phyloP scores from a whole-genome alignment of 2,888 invertebrate species.

The Nomada ruficornis region DNA sequence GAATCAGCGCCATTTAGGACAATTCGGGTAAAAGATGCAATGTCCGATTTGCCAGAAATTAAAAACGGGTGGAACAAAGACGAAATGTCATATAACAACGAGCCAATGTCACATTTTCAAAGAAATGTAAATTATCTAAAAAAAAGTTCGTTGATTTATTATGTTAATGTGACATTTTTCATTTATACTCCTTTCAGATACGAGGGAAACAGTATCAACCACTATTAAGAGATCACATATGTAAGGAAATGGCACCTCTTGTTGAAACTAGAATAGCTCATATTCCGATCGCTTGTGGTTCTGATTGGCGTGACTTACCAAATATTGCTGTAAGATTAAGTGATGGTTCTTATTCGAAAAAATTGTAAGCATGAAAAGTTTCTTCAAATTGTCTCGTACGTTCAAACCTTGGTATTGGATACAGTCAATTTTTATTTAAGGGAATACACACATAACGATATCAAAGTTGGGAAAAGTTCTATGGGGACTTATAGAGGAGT shows the following conservation, averaged over 20 bases:
- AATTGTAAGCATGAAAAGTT: constrained; percentile 84
- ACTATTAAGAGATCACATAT: constrained; percentile 90
- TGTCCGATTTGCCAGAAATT: constrained; percentile 92
- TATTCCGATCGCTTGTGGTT: constrained; percentile 90
- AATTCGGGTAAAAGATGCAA: constrained; percentile 92
- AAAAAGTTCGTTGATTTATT: not conserved
- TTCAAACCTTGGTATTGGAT: not conserved
- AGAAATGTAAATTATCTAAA: constrained; percentile 82
- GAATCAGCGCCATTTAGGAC: constrained; percentile 91
- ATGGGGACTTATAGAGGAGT: constrained; percentile 88
- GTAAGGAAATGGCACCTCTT: constrained; percentile 93
- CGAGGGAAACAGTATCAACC: constrained; percentile 86
- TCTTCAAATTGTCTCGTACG: not conserved
- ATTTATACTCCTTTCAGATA: constrained; percentile 83
- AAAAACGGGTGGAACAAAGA: constrained; percentile 89
- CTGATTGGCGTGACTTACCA: constrained; percentile 95
- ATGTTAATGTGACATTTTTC: not conserved
- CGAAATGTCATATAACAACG: constrained; percentile 90
- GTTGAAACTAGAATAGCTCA: constrained; percentile 91
- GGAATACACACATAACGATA: constrained; percentile 86
- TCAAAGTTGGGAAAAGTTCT: constrained; percentile 85
- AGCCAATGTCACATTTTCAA: constrained; percentile 91
- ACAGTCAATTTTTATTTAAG: constrained; percentile 74
- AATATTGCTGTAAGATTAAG: constrained; percentile 89
- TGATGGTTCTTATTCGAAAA: constrained; percentile 89